Base-by-base conservation (phyloP, 2,797 vertebrate species). In the Enteromius anoplus region DNA sequence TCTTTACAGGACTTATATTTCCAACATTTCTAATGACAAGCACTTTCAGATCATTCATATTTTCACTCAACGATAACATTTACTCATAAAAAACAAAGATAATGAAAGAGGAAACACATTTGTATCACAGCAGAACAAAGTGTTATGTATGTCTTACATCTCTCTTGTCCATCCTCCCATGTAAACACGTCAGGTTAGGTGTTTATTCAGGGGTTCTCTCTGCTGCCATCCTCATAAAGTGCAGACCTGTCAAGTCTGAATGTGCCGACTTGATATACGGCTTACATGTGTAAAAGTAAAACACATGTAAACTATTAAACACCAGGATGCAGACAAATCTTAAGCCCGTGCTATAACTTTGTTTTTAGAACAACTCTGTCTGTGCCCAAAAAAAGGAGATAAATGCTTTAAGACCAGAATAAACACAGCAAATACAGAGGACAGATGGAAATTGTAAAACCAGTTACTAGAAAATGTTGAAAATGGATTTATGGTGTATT, bases 161-260 rank as follows among this genome's bases (percentile, higher is more conserved):
- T 88, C 87, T 87, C 23, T 42, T 53, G 15, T 60, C 60, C 51
- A 62, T 87, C 77, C 45, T 88, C 75, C 71, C 12, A 4, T 76
- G 82, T 85, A 77, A 70, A 87, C 81, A 75, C 17, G 81, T 83
- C 87, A 85, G 84, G 82, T 40, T 90, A 84, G 64, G 85, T 90
- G 88, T 92, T 92, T 91, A 77, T 12, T 82, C 89, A 89, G 89
- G 75, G 84, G 78, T 87, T 51, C 85, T 89, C 88, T 89, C 68
- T 84, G 70, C 86, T 85, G 81, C 77, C 69, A 53, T 85, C 85
- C 82, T 82, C 83, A 64, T 91, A 89, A 91, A 92, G 84, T 11
- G 9, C 76, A 42, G 42, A 85, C 21, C 77, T 85, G 89, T 86
- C 89, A 89, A 15, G 82, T 45, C 64, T 76, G 51, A 86, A 86